phyloP scores from a whole-genome alignment of 2,113 vertebrate species.

The Pygoscelis antarcticus region DNA sequence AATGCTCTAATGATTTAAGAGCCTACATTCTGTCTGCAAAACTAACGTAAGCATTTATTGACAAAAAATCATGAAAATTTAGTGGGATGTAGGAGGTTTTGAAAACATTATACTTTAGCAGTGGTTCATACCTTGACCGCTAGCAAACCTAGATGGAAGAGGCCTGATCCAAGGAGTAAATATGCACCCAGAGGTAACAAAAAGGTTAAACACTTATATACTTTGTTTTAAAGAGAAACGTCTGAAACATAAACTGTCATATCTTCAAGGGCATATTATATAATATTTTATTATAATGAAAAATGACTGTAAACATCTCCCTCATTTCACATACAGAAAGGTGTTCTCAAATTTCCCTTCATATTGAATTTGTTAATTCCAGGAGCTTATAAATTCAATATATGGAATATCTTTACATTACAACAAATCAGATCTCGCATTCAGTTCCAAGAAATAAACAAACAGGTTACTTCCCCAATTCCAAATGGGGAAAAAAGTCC shows the following conservation, averaged over 20 bases:
- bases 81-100: background rate
- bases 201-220: background rate
- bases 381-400: background rate
- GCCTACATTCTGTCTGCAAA: background rate
- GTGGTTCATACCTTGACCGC: background rate
- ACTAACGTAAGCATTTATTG: background rate
- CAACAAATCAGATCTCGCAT: background rate
- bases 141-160: background rate
- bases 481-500: background rate
- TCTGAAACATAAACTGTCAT: background rate
- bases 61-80: background rate
- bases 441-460: background rate
- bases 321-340: conserved; percentile 13
- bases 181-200: background rate
- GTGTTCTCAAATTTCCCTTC: background rate
- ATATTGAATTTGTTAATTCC: background rate
- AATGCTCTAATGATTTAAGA: background rate
- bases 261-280: background rate
- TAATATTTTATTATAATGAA: background rate
- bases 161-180: background rate
- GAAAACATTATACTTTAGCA: background rate
- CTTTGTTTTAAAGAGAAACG: background rate
- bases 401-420: background rate
- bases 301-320: conserved; percentile 40
- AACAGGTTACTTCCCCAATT: background rate